Conservation (phyloP, 2,797 vertebrate species). For the Lycodopsis pacificus region DNA sequence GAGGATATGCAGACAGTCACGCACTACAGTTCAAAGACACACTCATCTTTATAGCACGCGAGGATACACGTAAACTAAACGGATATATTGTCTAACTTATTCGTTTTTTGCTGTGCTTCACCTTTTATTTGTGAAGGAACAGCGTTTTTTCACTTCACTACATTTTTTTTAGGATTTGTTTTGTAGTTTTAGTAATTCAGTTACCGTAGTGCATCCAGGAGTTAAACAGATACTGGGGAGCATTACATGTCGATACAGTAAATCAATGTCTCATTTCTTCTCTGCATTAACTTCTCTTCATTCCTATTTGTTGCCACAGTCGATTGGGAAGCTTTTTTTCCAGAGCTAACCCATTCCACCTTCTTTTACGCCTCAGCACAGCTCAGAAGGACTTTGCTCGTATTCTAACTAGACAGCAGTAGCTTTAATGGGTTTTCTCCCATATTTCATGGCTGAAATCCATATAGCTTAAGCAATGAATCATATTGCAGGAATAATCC, state of each 20-base stretch:
- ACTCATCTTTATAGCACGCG: constrained; percentile 29
- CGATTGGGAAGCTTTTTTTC: constrained; percentile 1
- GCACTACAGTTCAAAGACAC: constrained; percentile 42
- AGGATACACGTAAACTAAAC: background rate
- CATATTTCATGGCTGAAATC: constrained; percentile 55
- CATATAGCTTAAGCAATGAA: constrained; percentile 62
- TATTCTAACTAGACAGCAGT: constrained; percentile 46
- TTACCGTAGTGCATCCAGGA: background rate
- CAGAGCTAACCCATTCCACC: constrained; percentile 6
- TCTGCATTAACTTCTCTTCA: background rate
- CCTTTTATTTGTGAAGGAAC: background rate
- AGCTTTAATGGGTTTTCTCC: constrained; percentile 51
- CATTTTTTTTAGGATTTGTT: background rate
- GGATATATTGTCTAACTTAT: background rate
- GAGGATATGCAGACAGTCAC: constrained; percentile 23
- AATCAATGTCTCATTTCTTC: background rate
- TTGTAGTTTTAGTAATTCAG: background rate
- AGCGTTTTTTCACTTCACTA: no score
- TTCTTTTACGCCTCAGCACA: constrained; percentile 14
- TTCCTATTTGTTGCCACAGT: constrained; percentile 13
- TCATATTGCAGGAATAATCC: constrained; percentile 63
- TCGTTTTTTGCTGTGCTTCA: background rate
- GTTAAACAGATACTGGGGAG: background rate
- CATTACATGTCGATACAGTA: background rate
- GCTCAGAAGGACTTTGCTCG: constrained; percentile 26